phyloP scores from a whole-genome alignment of 2,113 vertebrate species.

The Rattus rattus region DNA sequence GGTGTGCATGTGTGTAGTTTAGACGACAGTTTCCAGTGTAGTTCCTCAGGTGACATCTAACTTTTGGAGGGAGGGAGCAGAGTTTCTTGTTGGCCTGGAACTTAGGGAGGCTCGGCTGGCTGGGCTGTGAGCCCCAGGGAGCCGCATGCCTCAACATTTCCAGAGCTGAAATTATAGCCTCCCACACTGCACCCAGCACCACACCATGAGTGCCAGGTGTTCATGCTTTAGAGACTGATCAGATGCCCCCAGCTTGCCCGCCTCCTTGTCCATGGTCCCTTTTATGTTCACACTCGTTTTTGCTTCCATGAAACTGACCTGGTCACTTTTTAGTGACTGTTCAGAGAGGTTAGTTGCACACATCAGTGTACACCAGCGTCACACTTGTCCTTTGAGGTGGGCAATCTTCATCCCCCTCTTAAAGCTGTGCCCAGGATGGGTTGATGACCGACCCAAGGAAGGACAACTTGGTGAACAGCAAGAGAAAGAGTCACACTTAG shows the following conservation, averaged over 20 bases:
- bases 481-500: not conserved
- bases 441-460: not conserved
- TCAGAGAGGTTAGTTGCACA: not conserved
- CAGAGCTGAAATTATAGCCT: not conserved
- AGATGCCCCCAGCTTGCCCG: no score
- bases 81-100: not conserved
- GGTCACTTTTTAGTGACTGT: not conserved
- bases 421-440: not conserved
- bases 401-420: not conserved
- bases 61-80: not conserved
- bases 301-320: not conserved
- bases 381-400: not conserved
- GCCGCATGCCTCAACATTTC: not conserved
- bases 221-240: not conserved
- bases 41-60: not conserved
- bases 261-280: rapidly evolving
- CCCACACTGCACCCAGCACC: not conserved
- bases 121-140: not conserved
- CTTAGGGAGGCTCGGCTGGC: not conserved
- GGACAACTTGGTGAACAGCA: not conserved
- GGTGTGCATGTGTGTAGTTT: not conserved
- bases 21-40: not conserved
- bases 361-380: not conserved
- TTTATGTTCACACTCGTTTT: not conserved
- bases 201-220: not conserved